Percentiles rank a stretch among this genome's conserved stretches.
Conservation (phyloP, 2,113 vertebrate genomes). For the Seriola quinqueradiata region DNA sequence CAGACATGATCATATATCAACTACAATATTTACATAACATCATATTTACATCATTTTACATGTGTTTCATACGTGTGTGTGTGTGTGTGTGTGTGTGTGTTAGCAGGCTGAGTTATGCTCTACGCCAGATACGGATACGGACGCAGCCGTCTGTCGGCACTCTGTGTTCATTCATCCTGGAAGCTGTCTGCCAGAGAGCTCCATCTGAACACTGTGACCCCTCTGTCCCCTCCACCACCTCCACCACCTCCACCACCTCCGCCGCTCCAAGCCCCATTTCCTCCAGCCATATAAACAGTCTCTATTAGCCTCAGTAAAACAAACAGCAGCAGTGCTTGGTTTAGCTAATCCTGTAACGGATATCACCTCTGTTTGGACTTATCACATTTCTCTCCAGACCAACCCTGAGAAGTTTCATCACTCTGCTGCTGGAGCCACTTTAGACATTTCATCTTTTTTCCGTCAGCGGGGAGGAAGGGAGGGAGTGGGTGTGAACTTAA, state of each 20-base stretch:
- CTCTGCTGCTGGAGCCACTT: constrained; percentile 17
- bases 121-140: too few species aligned
- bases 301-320: constrained; percentile 27
- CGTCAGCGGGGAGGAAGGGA: neutral
- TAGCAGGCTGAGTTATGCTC: too few species aligned
- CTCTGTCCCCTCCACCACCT: constrained; percentile 1
- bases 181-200: neutral
- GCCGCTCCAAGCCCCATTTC: constrained; percentile 10
- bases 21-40: too few species aligned
- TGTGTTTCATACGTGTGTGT: too few species aligned
- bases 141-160: too few species aligned
- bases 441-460: neutral
- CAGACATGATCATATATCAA: too few species aligned
- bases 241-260: neutral
- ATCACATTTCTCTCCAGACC: constrained; percentile 15
- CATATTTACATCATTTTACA: too few species aligned
- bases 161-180: too few species aligned
- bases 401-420: neutral
- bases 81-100: too few species aligned
- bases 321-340: constrained; percentile 48
- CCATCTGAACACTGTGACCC: neutral
- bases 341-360: constrained; percentile 49
- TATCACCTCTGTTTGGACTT: constrained; percentile 35
- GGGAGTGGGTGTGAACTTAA: constrained; percentile 2
- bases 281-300: constrained; percentile 32